Conservation (phyloP, 1,140 invertebrate species). For the Caenorhabditis tropicalis region DNA sequence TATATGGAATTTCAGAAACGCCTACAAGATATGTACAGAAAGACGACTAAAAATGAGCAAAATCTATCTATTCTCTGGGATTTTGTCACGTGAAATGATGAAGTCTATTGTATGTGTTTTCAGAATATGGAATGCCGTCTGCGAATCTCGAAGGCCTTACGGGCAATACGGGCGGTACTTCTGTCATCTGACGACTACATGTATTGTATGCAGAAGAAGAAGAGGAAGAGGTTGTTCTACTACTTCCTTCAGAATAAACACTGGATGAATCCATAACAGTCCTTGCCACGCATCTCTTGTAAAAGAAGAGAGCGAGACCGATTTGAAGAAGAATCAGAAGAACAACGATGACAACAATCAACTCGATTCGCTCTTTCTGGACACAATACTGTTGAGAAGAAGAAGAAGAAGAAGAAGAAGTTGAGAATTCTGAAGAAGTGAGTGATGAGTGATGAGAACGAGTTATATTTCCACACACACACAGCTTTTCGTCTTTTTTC, state of each 20-base stretch:
- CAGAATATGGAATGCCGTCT: not conserved
- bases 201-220: not conserved
- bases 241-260: constrained; percentile 14
- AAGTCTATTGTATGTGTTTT: not conserved
- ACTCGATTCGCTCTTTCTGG: constrained; percentile 1
- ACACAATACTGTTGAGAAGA: constrained; percentile 1
- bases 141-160: not conserved
- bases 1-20: not conserved
- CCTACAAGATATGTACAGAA: too few species aligned
- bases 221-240: not conserved
- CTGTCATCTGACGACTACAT: not conserved
- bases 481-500: not conserved
- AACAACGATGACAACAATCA: not conserved
- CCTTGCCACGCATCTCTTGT: not conserved
- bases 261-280: not conserved
- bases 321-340: constrained; percentile 24
- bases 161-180: not conserved
- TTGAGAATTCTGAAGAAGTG: constrained; percentile 22
- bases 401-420: not conserved
- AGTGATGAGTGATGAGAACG: not conserved
- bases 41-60: too few species aligned
- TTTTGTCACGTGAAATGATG: not conserved
- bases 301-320: not conserved
- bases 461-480: not conserved
- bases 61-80: too few species aligned